Base-by-base conservation (phyloP, 92 coral and sea anemone species). In the Epizoanthus fatuus region DNA sequence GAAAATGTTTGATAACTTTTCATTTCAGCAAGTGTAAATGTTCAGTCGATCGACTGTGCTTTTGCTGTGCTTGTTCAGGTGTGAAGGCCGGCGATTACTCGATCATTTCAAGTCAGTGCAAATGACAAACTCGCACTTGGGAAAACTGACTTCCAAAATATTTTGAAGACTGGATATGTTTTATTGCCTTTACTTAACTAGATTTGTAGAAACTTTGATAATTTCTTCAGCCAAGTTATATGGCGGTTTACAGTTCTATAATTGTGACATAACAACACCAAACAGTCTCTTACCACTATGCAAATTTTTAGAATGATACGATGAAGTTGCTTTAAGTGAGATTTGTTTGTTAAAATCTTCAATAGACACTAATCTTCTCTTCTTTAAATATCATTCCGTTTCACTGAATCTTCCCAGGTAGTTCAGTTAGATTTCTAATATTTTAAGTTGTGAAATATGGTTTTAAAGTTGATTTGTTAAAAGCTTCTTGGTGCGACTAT, bases 261-360 rank as follows among this genome's bases (percentile, higher is more conserved):
- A 77, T 59, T 60, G 62, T 69, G 13, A 47, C 6, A 49, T 59
- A 55, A 59, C 71, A 77, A 42, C 82, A 49, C 57, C 42, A 77
- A 77, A 10, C 53, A 49, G 53, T 49, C 2, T 49, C 53, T 49
- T 49, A 49, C 53, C 53, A 49, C 53, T 49, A 77, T 77, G 82
- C 82, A 77, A 77, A 77, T 77, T 77, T 76, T 69, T 59, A 59
- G 82, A 32, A 69, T 77, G 39, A 40, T 60, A 60, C 62, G 58
- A 60, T 22, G 58, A 77, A 44, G 69, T 58, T 60, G 9, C 38
- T 16, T 56, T 40, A 8, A 45, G 47, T 39, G 3, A 69, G 39
- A 63, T 32, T 63, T 68, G 63, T 86, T 54, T 72, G 42, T 52
- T 77, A 37, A 39, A 55, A 10, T 25, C 69, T 45, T 42, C 20